A percentile compares a stretch with the other conserved stretches of the same genome.
These are phyloP conservation scores for Coronaproctus castanopsis DNA, from an alignment of 2,888 invertebrate species.

Conservation along the genomic window DNA sequence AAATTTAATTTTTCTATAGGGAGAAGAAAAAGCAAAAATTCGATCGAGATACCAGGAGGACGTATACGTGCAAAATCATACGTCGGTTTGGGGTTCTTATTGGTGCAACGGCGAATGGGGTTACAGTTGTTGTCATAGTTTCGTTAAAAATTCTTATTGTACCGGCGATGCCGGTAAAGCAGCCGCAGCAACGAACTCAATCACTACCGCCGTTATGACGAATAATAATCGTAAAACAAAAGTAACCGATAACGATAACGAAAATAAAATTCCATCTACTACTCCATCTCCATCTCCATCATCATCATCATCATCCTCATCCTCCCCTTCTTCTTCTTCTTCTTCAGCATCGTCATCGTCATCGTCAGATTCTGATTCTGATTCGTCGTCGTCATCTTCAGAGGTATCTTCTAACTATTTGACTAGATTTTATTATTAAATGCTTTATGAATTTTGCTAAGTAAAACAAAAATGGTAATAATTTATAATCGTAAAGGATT, in stretches of 20 bases:
- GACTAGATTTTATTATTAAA: constrained; percentile 3
- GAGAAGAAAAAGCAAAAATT: constrained; percentile 69
- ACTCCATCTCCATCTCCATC: background rate
- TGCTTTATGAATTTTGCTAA: background rate
- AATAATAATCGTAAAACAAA: too few relatives aligned
- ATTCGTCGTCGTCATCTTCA: background rate
- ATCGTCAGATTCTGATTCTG: constrained; percentile 3
- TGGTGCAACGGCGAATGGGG: constrained; percentile 92
- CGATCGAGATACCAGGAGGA: constrained; percentile 89
- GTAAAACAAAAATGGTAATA: too few relatives aligned
- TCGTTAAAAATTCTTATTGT: constrained; percentile 74
- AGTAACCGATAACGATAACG: too few relatives aligned
- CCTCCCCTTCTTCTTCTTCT: constrained; percentile 16
- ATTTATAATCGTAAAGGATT: too few relatives aligned
- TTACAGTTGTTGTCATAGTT: constrained; percentile 84
- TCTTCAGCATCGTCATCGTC: constrained; percentile 12
- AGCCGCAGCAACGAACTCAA: constrained; percentile 13
- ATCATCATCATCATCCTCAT: constrained; percentile 18
- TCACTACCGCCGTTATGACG: constrained; percentile 2
- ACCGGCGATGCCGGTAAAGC: constrained; percentile 48
- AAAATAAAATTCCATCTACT: too few relatives aligned
- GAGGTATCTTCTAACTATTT: constrained; percentile 6
- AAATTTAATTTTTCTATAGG: too few relatives aligned
- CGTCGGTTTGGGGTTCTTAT: constrained; percentile 85
- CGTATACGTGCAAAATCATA: constrained; percentile 76